Conservation (phyloP, 2,113 vertebrate genomes). For the Calidris pygmaea region DNA sequence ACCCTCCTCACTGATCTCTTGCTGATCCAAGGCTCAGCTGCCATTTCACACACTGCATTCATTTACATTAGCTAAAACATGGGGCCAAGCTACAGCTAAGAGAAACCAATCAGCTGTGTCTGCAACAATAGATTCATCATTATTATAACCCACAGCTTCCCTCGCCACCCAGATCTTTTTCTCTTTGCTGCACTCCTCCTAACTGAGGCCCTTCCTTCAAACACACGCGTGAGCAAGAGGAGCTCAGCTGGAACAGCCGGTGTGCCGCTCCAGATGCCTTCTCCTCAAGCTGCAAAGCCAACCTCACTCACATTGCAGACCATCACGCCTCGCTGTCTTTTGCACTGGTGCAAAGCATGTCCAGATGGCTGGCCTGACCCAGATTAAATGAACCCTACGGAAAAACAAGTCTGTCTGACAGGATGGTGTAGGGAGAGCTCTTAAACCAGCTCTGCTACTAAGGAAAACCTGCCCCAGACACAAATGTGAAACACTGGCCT, state of each 20-base stretch:
- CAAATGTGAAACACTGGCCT: background rate
- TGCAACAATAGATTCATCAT: background rate
- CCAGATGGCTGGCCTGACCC: background rate
- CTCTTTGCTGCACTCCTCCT: background rate
- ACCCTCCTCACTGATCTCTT: background rate
- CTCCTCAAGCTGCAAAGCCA: background rate
- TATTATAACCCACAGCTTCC: background rate
- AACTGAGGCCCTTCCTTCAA: background rate
- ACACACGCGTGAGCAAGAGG: accelerated
- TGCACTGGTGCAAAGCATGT: background rate
- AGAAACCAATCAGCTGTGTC: background rate
- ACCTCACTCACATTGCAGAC: background rate
- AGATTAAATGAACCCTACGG: background rate
- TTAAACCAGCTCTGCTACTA: background rate
- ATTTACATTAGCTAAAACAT: background rate
- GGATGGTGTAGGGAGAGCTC: background rate
- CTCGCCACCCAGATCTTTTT: accelerated
- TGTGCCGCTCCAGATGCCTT: background rate
- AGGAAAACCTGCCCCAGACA: background rate
- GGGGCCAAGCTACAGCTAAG: background rate
- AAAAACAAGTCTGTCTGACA: background rate
- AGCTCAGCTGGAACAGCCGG: background rate
- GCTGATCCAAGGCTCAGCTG: background rate
- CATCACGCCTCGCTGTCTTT: accelerated
- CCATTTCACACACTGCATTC: background rate